Evolutionary conservation across 2,797 vertebrate genomes (phyloP).

Genomic region (Tolypeutes matacus): DNA sequence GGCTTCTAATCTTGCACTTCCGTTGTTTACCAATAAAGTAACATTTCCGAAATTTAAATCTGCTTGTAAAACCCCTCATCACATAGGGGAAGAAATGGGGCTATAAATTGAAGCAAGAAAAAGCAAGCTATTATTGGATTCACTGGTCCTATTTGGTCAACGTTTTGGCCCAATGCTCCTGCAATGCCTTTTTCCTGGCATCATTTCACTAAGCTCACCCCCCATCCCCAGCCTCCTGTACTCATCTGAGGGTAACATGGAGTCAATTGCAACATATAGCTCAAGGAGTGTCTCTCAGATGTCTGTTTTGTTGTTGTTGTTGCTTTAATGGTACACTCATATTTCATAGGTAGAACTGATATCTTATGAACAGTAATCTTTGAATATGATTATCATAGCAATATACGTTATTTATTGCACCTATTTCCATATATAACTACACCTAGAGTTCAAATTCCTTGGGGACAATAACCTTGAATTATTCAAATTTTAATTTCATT

Average conservation of each 20-base stretch:
- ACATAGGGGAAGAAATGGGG: neutral
- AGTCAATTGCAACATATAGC: neutral
- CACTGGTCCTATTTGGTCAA: neutral
- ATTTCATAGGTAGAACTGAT: neutral
- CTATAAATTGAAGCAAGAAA: neutral
- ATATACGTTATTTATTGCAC: neutral
- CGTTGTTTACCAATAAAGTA: neutral
- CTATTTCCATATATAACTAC: neutral
- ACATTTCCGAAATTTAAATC: neutral
- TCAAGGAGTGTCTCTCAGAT: neutral
- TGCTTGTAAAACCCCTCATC: neutral
- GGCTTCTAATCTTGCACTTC: neutral
- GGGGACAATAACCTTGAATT: rapidly evolving
- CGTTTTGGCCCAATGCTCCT: neutral
- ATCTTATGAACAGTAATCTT: neutral
- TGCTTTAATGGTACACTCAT: neutral
- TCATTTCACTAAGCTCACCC: neutral
- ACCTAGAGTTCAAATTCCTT: neutral
- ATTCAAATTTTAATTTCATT: neutral
- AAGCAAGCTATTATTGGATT: neutral
- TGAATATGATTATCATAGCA: neutral
- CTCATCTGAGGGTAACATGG: neutral
- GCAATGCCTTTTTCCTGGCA: neutral
- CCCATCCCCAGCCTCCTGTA: too few species aligned
- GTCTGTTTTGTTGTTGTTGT: neutral